Evolutionary conservation across 2,113 vertebrate species (phyloP).

Genomic region (Delphinapterus leucas): DNA sequence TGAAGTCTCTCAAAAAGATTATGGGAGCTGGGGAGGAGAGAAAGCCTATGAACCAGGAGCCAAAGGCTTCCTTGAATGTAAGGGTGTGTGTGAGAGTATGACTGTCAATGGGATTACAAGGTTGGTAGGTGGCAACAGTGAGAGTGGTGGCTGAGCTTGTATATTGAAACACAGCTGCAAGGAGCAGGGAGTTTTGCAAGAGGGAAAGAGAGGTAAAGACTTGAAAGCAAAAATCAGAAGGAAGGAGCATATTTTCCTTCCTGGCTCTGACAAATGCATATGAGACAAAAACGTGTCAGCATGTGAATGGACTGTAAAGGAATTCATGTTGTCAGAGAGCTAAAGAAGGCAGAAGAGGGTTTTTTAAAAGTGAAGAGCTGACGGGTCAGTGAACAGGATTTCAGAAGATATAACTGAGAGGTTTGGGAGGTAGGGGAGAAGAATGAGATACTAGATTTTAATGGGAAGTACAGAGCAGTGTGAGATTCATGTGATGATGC

Average conservation of each 20-base stretch:
- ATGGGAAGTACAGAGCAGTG: neutral
- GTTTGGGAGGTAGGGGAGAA: neutral
- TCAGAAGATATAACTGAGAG: neutral
- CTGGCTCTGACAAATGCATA: neutral
- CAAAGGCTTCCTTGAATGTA: neutral
- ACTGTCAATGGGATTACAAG: neutral
- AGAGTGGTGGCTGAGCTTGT: neutral
- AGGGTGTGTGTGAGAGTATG: neutral
- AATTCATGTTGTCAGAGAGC: neutral
- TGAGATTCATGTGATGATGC: neutral
- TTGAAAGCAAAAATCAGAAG: neutral
- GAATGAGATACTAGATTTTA: slow-evolving; percentile 10
- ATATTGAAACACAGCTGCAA: neutral
- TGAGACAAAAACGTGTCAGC: neutral
- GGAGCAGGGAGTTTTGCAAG: neutral
- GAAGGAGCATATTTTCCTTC: neutral
- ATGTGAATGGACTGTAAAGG: neutral
- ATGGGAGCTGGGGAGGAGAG: neutral
- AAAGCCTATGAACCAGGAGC: neutral
- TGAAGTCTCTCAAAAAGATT: neutral
- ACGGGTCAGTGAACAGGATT: neutral
- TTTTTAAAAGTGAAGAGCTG: neutral
- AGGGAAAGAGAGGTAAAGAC: neutral
- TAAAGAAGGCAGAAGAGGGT: neutral
- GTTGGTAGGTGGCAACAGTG: neutral